Evolutionary conservation across 1,140 invertebrate species (phyloP), one percentile per base, ranked within the genome.

Genomic region (Plutomurus gul): DNA sequence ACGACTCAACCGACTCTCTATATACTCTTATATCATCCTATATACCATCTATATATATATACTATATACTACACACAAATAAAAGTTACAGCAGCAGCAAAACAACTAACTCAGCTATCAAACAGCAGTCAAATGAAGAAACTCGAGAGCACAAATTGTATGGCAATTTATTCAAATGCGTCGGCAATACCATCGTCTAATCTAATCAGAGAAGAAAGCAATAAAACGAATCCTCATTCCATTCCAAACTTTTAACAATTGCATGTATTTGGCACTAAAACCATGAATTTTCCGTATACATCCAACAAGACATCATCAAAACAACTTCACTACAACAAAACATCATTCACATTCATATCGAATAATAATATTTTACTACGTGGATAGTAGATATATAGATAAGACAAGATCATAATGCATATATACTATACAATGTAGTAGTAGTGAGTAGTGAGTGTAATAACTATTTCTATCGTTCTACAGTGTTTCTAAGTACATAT

Each of bases 221-320:
- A 65, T 65, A 65, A 65, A 65, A 65, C 56, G 56, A 65, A 65
- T 65, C 56, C 36, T 65, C 56, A 65, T 65, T 65, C 56, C 56
- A 65, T 65, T 65, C 56, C 56, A 65, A 65, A n/a, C 27, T 65
- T 65, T 65, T n/a, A 65, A 30, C 56, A 65, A 65, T 65, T 27
- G 56, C 56, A 65, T 65, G 56, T 65, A 65, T 65, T 65, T 65
- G 56, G 56, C 56, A 65, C 56, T 65, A 30, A 65, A 65, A 30
- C 16, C 56, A 65, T 65, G 56, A 25, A 65, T 65, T 65, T 65
- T 27, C 56, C 56, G 27, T 65, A 65, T 65, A 65, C 56, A 65
- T 33, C 56, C 30, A 65, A 65, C 56, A 65, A 65, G 27, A 30
- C 56, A 36, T 11, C 22, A 33, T 30, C 47, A 65, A 7, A n/a